Conservation (phyloP, 2,113 vertebrate species). For the Thunnus maccoyii region DNA sequence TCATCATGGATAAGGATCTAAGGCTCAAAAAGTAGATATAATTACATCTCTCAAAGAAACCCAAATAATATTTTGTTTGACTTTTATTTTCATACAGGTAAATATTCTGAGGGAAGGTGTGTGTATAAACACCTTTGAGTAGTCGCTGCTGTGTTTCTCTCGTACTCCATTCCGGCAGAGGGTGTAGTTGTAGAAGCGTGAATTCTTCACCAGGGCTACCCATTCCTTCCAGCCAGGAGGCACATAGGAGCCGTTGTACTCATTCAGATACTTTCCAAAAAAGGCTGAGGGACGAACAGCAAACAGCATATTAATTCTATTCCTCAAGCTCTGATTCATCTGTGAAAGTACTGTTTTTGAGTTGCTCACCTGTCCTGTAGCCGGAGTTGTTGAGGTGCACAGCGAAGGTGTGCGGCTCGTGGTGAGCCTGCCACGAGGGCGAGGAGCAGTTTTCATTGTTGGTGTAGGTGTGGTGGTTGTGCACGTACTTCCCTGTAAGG, state of each 20-base stretch:
- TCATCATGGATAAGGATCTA: background rate
- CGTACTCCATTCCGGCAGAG: slow-evolving; percentile 94
- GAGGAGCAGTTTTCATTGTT: slow-evolving; percentile 99
- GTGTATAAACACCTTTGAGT: slow-evolving; percentile 88
- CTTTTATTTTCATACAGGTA: background rate
- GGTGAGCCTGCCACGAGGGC: slow-evolving; percentile 95
- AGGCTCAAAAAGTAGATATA: background rate
- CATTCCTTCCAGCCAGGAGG: slow-evolving; percentile 98
- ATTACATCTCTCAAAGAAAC: background rate
- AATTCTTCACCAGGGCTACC: slow-evolving; percentile 97
- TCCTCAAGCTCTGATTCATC: background rate
- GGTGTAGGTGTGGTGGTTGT: slow-evolving; percentile 99
- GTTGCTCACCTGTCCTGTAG: slow-evolving; percentile 92
- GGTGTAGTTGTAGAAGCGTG: slow-evolving; percentile 98
- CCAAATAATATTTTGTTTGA: background rate
- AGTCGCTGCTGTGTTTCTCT: slow-evolving; percentile 93
- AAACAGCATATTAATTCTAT: slow-evolving; percentile 1
- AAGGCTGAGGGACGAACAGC: slow-evolving; percentile 86
- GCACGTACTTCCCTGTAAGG: slow-evolving; percentile 96
- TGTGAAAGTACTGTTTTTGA: background rate
- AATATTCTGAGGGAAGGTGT: background rate
- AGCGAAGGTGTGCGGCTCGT: slow-evolving; percentile 94
- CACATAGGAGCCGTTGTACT: slow-evolving; percentile 97
- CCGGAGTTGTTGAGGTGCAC: slow-evolving; percentile 96
- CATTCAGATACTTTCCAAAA: slow-evolving; percentile 98